A percentile compares a stretch with the other conserved stretches of the same genome.
Evolutionary conservation across 2,888 invertebrate genomes (phyloP).

Genomic region (Onthophagus sagittarius): DNA sequence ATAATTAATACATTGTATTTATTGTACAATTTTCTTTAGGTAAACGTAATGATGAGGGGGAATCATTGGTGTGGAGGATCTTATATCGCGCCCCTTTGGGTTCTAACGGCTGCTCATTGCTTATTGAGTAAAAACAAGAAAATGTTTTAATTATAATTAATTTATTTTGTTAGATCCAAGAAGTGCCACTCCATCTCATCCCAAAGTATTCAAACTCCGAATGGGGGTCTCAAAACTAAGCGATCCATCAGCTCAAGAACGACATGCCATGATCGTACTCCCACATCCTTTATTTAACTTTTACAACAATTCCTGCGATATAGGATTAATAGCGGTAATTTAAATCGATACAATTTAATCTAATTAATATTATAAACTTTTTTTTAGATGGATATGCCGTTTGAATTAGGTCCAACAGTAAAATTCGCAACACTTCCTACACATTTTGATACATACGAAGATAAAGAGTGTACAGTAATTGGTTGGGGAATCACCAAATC

Average conservation of each 20-base stretch:
- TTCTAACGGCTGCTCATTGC: slow-evolving; percentile 15
- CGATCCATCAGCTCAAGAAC: neutral
- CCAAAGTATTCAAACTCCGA: neutral
- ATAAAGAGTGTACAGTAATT: slow-evolving; percentile 1
- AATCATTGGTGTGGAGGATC: slow-evolving; percentile 6
- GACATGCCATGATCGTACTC: neutral
- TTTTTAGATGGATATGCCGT: slow-evolving; percentile 10
- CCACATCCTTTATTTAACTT: neutral
- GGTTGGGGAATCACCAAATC: slow-evolving; percentile 13
- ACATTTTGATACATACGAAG: neutral
- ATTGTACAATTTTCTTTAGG: neutral
- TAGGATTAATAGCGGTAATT: slow-evolving; percentile 10
- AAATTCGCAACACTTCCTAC: neutral
- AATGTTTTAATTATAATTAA: neutral
- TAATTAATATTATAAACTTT: neutral
- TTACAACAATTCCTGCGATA: slow-evolving; percentile 5
- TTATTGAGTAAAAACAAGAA: slow-evolving; percentile 8
- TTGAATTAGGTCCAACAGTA: neutral
- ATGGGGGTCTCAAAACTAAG: slow-evolving; percentile 9
- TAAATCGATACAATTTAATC: neutral
- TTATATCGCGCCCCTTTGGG: slow-evolving; percentile 2
- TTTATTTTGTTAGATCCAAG: neutral
- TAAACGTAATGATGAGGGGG: neutral
- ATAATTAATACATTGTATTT: neutral
- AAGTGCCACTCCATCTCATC: neutral